A percentile compares a stretch with the other conserved stretches of the same genome.
Conservation (phyloP, 2,113 vertebrate species). For the Microtus oregoni region DNA sequence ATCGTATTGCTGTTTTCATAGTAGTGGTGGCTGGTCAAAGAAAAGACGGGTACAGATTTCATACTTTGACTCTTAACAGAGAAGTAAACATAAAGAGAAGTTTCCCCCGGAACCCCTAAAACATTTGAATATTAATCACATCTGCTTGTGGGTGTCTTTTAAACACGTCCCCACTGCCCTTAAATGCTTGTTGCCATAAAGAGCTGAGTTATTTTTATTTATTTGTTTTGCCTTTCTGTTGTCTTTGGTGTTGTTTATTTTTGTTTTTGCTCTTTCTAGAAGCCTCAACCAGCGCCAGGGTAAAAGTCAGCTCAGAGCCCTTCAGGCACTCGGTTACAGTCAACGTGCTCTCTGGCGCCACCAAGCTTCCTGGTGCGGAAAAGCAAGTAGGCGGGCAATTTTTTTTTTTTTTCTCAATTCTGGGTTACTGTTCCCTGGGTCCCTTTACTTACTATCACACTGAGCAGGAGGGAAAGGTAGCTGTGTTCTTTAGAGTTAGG, state of each 20-base stretch:
- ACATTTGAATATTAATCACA: background rate
- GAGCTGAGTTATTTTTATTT: background rate
- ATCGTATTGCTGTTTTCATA: background rate
- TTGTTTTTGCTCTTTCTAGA: background rate
- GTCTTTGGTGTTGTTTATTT: background rate
- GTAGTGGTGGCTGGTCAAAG: background rate
- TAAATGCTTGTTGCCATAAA: background rate
- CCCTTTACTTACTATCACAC: background rate
- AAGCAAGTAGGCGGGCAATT: background rate
- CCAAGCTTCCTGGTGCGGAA: background rate
- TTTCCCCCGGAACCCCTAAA: background rate
- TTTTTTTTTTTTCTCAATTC: background rate
- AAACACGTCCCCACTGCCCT: background rate
- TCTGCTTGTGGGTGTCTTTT: background rate
- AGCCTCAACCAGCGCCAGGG: background rate
- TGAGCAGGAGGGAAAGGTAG: background rate
- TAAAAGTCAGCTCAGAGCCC: background rate
- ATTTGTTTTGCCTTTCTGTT: background rate
- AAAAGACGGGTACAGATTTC: conserved; percentile 18
- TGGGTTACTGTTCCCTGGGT: background rate
- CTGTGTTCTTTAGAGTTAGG: background rate
- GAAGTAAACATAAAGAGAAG: conserved; percentile 47
- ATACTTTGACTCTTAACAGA: background rate
- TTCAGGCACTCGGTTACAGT: background rate
- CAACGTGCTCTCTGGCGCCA: conserved; percentile 18